phyloP scores from a whole-genome alignment of 2,113 vertebrate species.

The Ciconia maguari region DNA sequence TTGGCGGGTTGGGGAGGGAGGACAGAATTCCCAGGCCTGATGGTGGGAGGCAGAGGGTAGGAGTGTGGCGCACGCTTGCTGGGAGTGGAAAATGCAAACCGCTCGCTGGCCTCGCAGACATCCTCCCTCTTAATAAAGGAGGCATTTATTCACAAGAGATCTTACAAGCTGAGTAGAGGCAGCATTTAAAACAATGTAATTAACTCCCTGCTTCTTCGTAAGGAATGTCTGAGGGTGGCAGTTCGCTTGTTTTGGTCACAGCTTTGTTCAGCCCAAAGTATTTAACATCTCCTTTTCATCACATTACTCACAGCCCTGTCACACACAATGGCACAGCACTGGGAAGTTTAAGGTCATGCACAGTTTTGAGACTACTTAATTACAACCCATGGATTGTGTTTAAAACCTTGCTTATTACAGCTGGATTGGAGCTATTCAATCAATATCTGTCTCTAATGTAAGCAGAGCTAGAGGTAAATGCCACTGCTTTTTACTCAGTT shows the following conservation, averaged over 20 bases:
- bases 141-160: neutral
- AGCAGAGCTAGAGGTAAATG: neutral
- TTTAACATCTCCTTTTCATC: neutral
- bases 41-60: neutral
- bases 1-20: neutral
- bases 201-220: neutral
- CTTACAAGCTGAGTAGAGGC: neutral
- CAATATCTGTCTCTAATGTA: neutral
- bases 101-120: neutral
- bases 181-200: neutral
- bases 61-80: accelerated
- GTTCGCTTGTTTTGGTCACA: neutral
- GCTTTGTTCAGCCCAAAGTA: neutral
- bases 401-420: neutral
- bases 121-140: neutral
- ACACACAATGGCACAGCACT: accelerated
- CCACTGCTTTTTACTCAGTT: neutral
- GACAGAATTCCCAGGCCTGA: neutral
- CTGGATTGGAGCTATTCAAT: neutral
- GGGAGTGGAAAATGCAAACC: neutral
- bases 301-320: neutral
- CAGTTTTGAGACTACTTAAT: neutral
- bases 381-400: neutral
- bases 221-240: neutral
- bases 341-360: neutral